Percentiles rank a stretch among this genome's conserved stretches.
phyloP scores from a whole-genome alignment of 37 sponge, comb jelly and placozoan genomes.

The Sycon ciliatum region DNA sequence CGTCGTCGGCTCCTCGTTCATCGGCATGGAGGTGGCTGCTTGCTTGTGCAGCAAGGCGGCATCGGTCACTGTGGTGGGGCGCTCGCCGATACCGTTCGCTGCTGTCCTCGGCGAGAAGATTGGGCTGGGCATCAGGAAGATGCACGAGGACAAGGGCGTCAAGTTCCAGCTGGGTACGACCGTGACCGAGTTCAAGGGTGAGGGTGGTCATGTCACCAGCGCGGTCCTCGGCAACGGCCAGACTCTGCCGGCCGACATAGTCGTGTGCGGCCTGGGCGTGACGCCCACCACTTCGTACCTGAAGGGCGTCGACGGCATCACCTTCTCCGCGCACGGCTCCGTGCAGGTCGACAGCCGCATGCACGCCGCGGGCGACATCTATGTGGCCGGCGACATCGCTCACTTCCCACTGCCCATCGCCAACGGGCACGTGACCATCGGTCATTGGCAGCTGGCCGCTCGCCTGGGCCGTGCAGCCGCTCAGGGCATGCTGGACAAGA shows the following conservation, averaged over 20 bases:
- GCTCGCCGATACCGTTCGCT: conserved; percentile 58
- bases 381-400: conserved; percentile 82
- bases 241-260: conserved; percentile 55
- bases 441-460: conserved; percentile 96
- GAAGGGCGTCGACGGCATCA: neutral
- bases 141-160: conserved; percentile 69
- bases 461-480: conserved; percentile 80
- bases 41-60: conserved; percentile 56
- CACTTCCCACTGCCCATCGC: conserved; percentile 66
- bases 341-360: conserved; percentile 33
- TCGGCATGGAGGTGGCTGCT: conserved; percentile 83
- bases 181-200: conserved; percentile 58
- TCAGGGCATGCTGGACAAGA: conserved; percentile 66
- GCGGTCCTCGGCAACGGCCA: conserved; percentile 54
- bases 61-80: conserved; percentile 60
- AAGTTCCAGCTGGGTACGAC: conserved; percentile 55
- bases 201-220: conserved; percentile 50
- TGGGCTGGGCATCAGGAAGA: conserved; percentile 53
- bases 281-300: neutral
- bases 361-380: conserved; percentile 62
- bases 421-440: conserved; percentile 58
- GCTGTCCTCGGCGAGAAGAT: conserved; percentile 52
- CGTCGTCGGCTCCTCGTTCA: conserved; percentile 82
- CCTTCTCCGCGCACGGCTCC: neutral
- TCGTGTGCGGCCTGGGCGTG: too few relatives aligned